A percentile compares a stretch with the other conserved stretches of the same genome.
These are phyloP conservation scores for Anadara kagoshimensis DNA, from an alignment of 1,140 invertebrate genomes.

Conservation along the genomic window DNA sequence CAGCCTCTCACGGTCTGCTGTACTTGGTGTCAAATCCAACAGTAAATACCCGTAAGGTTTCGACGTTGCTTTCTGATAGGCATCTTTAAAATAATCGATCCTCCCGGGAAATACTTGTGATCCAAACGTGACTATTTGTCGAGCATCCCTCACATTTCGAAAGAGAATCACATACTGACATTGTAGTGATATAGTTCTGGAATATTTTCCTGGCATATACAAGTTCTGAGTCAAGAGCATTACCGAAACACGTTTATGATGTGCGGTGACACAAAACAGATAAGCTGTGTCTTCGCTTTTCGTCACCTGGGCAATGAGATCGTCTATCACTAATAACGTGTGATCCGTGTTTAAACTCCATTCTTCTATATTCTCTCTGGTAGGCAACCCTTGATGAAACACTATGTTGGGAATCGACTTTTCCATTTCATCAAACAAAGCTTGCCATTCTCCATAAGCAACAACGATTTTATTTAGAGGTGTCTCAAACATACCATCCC, in stretches of 20 bases:
- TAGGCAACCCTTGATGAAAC: constrained; percentile 20
- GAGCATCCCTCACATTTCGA: constrained; percentile 32
- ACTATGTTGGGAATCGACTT: constrained; percentile 2
- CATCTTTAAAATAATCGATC: constrained; percentile 14
- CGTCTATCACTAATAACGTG: constrained; percentile 33
- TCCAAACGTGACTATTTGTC: constrained; percentile 33
- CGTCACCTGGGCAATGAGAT: constrained; percentile 25
- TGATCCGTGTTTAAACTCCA: constrained; percentile 5
- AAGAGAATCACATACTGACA: constrained; percentile 34
- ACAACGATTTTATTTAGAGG: constrained; percentile 22
- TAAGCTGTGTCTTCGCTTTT: constrained; percentile 21
- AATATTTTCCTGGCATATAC: constrained; percentile 28
- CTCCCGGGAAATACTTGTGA: constrained; percentile 32
- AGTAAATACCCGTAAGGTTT: constrained; percentile 20
- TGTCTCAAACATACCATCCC: constrained; percentile 14
- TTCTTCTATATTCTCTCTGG: constrained; percentile 18
- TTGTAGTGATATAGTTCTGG: constrained; percentile 36
- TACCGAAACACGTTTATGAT: constrained; percentile 20
- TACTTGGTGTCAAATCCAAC: constrained; percentile 13
- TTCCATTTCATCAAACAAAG: constrained; percentile 32
- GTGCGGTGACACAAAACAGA: constrained; percentile 23
- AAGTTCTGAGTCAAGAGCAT: constrained; percentile 30
- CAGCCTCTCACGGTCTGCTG: constrained; percentile 23
- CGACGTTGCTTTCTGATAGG: constrained; percentile 23
- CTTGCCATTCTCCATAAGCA: constrained; percentile 30